Evolutionary conservation across 2,113 vertebrate species (phyloP), one percentile per base, ranked within the genome.

Genomic region (Archocentrus centrarchus): DNA sequence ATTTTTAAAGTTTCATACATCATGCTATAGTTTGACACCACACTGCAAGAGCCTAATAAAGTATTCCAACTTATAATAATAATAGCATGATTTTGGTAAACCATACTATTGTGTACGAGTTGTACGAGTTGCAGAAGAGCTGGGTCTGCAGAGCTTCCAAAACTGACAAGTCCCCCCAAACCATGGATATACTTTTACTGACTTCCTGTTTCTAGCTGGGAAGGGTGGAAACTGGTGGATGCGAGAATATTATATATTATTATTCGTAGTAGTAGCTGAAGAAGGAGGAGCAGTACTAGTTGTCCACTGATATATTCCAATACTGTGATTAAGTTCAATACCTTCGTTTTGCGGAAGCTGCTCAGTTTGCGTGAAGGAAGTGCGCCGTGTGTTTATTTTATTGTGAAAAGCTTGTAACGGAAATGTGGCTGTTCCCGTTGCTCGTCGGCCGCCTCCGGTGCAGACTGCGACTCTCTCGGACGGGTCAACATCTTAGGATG

Each of bases 351-450:
- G 39, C 64, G 2, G 39, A 68, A 68, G 64, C 64, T 47, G 8
- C 39, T 47, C 14, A 27, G 39, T 68, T 68, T 61, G 76, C 27
- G 3, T 39, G 15, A 10, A 41, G 24, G n/a, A 63, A n/a, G 20
- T 50, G 32, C 4, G 20, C 3, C 0, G 8, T 10, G 15, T n/a
- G 2, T 18, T 5, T 6, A 1, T 75, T 78, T 92, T 90, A 89
- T 82, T 89, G 0, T 89, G 91, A 86, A 90, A 86, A 11, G 1
- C 57, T 2, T 1, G 0, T 1, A 79, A 24, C 63, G 87, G 91
- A 91, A 85, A 75, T 73, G 0, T 11, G 1, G 1, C 1, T n/a
- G 6, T 11, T 2, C 7, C 17, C 3, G 6, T 73, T 20, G 10
- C 0, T 44, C 0, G 44, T 18, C 7, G 15, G 55, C 1, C 5